A percentile compares a stretch with the other conserved stretches of the same genome.
Conservation (phyloP, 2,113 vertebrate species). For the Laticauda colubrina region DNA sequence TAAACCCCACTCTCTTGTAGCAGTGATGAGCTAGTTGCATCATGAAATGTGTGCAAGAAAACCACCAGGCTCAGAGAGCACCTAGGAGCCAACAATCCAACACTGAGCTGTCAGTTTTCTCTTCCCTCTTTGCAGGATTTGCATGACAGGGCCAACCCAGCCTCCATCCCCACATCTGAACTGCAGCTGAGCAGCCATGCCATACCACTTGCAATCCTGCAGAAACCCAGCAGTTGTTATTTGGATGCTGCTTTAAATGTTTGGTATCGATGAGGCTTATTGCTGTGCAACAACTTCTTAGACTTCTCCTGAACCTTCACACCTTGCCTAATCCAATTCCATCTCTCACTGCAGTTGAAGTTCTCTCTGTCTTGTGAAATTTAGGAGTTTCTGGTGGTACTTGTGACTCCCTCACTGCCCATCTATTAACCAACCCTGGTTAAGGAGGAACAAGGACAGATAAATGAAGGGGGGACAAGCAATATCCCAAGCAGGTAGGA, state of each 20-base stretch:
- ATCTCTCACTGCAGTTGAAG: background rate
- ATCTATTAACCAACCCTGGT: background rate
- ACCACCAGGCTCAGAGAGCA: no score
- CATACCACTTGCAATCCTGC: background rate
- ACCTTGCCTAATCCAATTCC: background rate
- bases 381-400: background rate
- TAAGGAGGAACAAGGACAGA: background rate
- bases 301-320: background rate
- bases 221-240: background rate
- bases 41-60: no score
- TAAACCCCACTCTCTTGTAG: no score
- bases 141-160: no score
- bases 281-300: background rate
- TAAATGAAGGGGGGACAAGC: fast-evolving
- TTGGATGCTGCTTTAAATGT: no score
- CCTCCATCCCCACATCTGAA: no score
- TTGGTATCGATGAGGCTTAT: background rate
- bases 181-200: no score
- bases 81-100: no score
- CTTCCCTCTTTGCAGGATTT: no score
- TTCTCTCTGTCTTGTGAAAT: background rate
- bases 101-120: no score
- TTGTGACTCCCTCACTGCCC: background rate
- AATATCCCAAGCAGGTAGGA: background rate
- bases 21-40: no score